phyloP scores from a whole-genome alignment of 2,797 vertebrate species.

The Peromyscus attwateri region DNA sequence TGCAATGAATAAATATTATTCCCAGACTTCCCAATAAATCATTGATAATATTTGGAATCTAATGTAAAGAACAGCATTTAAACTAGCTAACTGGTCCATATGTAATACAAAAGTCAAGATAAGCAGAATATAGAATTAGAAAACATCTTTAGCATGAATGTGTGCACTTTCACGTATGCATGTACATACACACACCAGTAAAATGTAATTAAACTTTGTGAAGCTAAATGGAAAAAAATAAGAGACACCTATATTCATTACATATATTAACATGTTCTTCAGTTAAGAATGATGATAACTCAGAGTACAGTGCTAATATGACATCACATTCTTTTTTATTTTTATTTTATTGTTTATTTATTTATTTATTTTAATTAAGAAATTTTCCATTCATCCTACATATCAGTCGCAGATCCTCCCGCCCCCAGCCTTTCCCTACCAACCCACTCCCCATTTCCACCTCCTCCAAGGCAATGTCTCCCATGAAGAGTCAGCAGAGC shows the following conservation, averaged over 20 bases:
- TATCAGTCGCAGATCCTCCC: too few relatives aligned
- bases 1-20: neutral
- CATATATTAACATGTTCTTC: conserved; percentile 20
- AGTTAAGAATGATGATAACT: neutral
- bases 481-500: too few relatives aligned
- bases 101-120: neutral
- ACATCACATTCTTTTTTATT: too few relatives aligned
- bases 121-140: neutral
- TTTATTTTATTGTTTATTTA: too few relatives aligned
- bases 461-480: too few relatives aligned
- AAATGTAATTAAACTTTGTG: neutral
- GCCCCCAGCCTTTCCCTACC: too few relatives aligned
- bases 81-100: neutral
- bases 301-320: neutral
- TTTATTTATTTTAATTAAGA: too few relatives aligned
- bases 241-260: neutral
- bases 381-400: too few relatives aligned
- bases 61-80: neutral
- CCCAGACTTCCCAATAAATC: neutral
- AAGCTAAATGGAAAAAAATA: neutral
- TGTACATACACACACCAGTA: neutral
- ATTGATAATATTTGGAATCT: neutral
- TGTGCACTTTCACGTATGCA: neutral
- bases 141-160: neutral
- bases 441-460: too few relatives aligned